phyloP scores from a whole-genome alignment of 2,888 invertebrate species.

The Artemia sinica region DNA sequence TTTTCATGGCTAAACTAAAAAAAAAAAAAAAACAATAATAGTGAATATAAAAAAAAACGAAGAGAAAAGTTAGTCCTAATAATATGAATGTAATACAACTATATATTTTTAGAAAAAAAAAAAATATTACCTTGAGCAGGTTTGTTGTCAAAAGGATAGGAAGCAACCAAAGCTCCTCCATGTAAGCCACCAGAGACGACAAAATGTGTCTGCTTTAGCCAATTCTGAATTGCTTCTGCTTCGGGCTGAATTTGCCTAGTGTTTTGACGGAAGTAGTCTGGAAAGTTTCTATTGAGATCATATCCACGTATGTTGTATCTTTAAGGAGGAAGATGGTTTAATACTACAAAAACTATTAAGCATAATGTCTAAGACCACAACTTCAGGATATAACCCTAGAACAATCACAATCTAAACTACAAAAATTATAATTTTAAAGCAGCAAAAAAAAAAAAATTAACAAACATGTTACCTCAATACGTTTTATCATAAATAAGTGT shows the following conservation, averaged over 20 bases:
- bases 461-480: too few species aligned
- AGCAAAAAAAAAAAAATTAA: too few species aligned
- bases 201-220: slow-evolving; percentile 82
- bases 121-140: slow-evolving; percentile 34
- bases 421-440: too few species aligned
- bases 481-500: too few species aligned
- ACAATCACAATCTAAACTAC: too few species aligned
- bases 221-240: slow-evolving; percentile 78
- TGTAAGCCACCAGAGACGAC: slow-evolving; percentile 84
- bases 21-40: too few species aligned
- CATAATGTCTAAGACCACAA: too few species aligned
- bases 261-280: slow-evolving; percentile 78
- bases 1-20: too few species aligned
- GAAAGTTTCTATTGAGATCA: slow-evolving; percentile 89
- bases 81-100: too few species aligned
- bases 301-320: slow-evolving; percentile 72
- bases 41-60: not conserved
- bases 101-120: not conserved
- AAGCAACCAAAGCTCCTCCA: slow-evolving; percentile 85
- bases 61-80: not conserved
- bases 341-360: too few species aligned
- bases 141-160: slow-evolving; percentile 91
- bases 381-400: too few species aligned
- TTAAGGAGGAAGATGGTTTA: slow-evolving; percentile 19
- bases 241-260: slow-evolving; percentile 79